phyloP scores from a whole-genome alignment of 2,113 vertebrate genomes.

The Saguinus midas region DNA sequence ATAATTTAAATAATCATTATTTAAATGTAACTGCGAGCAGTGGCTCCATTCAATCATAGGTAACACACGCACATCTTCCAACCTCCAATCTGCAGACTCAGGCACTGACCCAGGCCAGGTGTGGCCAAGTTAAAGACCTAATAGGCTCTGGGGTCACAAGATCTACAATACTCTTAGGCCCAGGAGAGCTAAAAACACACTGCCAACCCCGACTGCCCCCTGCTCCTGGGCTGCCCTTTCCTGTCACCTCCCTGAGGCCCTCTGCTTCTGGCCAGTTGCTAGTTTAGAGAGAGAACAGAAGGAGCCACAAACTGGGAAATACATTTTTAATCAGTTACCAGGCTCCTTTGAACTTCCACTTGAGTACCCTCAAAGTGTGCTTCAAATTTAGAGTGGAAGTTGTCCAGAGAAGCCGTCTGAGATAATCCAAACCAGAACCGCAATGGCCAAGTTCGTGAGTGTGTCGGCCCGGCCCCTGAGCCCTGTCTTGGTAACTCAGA shows the following conservation, averaged over 20 bases:
- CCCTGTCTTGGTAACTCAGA: not conserved
- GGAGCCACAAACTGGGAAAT: not conserved
- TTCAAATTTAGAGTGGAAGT: conserved; percentile 39
- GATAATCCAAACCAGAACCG: conserved; percentile 8
- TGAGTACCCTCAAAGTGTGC: not conserved
- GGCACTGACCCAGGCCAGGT: not conserved
- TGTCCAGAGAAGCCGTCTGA: not conserved
- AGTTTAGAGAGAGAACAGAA: conserved; percentile 20
- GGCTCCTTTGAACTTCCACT: conserved; percentile 47
- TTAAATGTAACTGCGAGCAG: not conserved
- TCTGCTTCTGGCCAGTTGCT: conserved; percentile 23
- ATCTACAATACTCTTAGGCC: not conserved
- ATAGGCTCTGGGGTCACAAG: not conserved
- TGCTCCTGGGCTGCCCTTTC: not conserved
- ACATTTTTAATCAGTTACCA: conserved; percentile 52
- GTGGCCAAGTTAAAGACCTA: not conserved
- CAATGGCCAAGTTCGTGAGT: not conserved
- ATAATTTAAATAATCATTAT: not conserved
- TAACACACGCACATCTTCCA: not conserved
- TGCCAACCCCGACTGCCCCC: not conserved
- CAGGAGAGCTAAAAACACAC: not conserved
- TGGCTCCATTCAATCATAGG: not conserved
- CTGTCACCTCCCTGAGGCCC: not conserved
- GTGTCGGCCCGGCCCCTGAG: not conserved
- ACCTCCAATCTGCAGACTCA: not conserved